phyloP scores from a whole-genome alignment of 1,140 invertebrate genomes.

The Ceratosolen fusciceps region DNA sequence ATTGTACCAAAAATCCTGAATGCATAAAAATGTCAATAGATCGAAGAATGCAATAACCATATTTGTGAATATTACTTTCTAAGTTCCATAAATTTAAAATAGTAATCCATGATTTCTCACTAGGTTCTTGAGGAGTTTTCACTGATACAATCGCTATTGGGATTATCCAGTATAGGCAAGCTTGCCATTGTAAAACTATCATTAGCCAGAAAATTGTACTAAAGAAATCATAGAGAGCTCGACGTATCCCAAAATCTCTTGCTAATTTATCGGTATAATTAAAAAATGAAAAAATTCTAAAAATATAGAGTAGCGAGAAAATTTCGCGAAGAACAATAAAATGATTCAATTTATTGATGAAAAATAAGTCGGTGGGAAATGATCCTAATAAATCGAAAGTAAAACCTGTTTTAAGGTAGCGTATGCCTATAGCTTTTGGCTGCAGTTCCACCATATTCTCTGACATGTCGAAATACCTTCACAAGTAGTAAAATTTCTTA shows the following conservation, averaged over 20 bases:
- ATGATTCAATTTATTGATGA: constrained; percentile 49
- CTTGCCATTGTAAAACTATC: constrained; percentile 63
- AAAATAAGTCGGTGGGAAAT: constrained; percentile 61
- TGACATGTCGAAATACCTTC: constrained; percentile 60
- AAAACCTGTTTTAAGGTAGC: constrained; percentile 58
- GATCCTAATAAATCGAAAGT: constrained; percentile 61
- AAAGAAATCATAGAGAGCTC: constrained; percentile 53
- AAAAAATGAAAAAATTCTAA: constrained; percentile 58
- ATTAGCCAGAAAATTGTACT: constrained; percentile 56
- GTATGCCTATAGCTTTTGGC: constrained; percentile 50
- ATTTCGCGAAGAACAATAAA: constrained; percentile 54
- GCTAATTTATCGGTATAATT: constrained; percentile 55
- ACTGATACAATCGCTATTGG: constrained; percentile 55
- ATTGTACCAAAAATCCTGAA: constrained; percentile 54
- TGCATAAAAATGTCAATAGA: constrained; percentile 58
- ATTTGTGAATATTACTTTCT: constrained; percentile 25
- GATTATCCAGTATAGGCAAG: constrained; percentile 63
- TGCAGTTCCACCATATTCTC: constrained; percentile 57
- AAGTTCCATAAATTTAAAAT: constrained; percentile 55
- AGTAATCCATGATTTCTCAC: constrained; percentile 60
- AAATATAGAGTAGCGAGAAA: constrained; percentile 55
- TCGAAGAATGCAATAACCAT: constrained; percentile 55
- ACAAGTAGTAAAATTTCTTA: background rate
- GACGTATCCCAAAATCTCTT: constrained; percentile 46
- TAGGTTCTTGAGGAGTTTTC: constrained; percentile 39